phyloP scores from a whole-genome alignment of 2,888 invertebrate species.

The Pseudococcus jackbeardsleyi region DNA sequence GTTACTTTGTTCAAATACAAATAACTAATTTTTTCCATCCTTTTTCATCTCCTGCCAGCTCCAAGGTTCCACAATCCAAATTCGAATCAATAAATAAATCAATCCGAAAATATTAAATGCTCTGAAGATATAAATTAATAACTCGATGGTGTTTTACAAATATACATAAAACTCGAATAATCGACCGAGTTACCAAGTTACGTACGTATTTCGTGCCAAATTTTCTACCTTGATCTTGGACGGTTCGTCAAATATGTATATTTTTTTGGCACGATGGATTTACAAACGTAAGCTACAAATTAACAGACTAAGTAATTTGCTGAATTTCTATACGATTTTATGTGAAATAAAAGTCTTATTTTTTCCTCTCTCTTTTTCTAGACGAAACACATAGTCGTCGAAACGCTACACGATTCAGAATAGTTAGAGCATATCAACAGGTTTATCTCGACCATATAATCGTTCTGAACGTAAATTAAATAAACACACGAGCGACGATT shows the following conservation, averaged over 20 bases:
- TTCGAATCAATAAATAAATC: no score
- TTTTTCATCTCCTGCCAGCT: no score
- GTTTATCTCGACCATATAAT: neutral
- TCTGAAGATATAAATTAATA: no score
- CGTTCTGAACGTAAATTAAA: neutral
- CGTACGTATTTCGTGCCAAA: neutral
- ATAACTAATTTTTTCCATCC: no score
- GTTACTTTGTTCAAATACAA: no score
- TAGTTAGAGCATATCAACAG: conserved; percentile 17
- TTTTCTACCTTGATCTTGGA: neutral
- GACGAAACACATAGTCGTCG: neutral
- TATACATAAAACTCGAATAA: no score
- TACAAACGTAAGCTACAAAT: neutral
- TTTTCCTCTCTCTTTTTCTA: neutral
- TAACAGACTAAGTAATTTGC: neutral
- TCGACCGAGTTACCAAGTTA: neutral
- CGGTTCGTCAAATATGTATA: neutral
- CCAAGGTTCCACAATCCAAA: no score
- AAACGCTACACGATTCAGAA: neutral
- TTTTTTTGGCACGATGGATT: conserved; percentile 1
- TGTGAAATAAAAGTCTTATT: neutral
- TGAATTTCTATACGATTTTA: neutral
- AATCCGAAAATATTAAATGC: no score
- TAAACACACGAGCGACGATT: neutral
- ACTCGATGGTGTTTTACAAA: neutral